Evolutionary conservation across 2,888 invertebrate species (phyloP), one percentile per base, ranked within the genome.

Genomic region (Bhutanitis thaidina): DNA sequence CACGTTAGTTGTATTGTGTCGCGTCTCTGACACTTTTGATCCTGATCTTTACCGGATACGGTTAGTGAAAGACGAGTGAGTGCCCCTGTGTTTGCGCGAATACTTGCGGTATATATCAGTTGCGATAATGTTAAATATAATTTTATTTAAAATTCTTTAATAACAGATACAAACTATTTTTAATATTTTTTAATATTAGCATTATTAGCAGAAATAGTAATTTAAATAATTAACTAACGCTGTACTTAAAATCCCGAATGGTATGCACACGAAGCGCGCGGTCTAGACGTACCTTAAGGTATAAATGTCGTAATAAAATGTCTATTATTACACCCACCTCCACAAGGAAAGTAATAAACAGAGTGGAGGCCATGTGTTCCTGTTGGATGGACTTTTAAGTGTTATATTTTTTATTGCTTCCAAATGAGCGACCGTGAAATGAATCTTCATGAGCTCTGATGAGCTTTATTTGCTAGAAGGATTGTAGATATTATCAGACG

Each of bases 351-450:
- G 54, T 59, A 58, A 58, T 57, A 56, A 25, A 49, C 50, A 51
- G 43, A 35, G 37, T 7, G 1, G 37, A 16, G 56, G 60, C 64
- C 62, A 61, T 61, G 59, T 60, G 62, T 54, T 50, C 40, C 44
- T 43, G 30, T 48, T 45, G 32, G 52, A 46, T 40, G 38, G 29
- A 37, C 32, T 12, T 46, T 47, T 50, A 14, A 49, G 43, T 49
- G 41, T 35, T 15, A 41, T 35, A 40, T 25, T 37, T 37, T 49
- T 16, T 49, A 49, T 56, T 54, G 38, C 52, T 41, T 36, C 14
- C 38, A 10, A 29, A 41, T 36, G 39, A 49, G 45, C 49, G 58
- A 43, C 56, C 54, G 44, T 56, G 56, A 57, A 52, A 41, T 29
- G 34, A 49, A 38, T 34, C 13, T n/a, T 34, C 10, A 34, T 34